Evolutionary conservation across 1,140 invertebrate species (phyloP).

Genomic region (Carcinoscorpius rotundicauda): DNA sequence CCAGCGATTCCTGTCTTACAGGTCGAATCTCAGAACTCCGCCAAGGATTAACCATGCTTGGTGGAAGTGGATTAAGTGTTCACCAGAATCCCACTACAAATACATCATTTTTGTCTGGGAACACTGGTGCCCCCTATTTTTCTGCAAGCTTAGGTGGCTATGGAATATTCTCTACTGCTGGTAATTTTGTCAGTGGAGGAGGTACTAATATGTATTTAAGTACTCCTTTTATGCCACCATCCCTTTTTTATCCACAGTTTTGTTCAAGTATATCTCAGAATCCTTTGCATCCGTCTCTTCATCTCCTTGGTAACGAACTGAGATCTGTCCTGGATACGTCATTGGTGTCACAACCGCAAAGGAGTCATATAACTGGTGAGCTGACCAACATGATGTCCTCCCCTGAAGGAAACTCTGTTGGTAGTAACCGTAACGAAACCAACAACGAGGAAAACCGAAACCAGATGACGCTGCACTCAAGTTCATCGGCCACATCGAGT

Average conservation of each 20-base stretch:
- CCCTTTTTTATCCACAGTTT: slow-evolving; percentile 60
- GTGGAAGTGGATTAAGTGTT: not conserved
- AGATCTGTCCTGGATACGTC: not conserved
- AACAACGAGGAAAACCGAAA: no score
- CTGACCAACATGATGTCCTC: no score
- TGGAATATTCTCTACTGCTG: slow-evolving; percentile 18
- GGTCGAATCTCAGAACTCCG: slow-evolving; percentile 28
- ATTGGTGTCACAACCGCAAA: no score
- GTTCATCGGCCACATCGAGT: no score
- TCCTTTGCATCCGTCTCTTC: slow-evolving; percentile 47
- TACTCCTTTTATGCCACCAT: slow-evolving; percentile 36
- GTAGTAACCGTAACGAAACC: no score
- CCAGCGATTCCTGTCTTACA: slow-evolving; percentile 16
- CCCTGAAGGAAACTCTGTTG: no score
- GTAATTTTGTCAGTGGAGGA: slow-evolving; percentile 6
- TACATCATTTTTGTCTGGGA: slow-evolving; percentile 14
- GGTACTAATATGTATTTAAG: slow-evolving; percentile 31
- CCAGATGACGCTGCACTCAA: no score
- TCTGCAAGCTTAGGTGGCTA: slow-evolving; percentile 16
- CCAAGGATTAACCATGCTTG: slow-evolving; percentile 21
- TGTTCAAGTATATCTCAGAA: slow-evolving; percentile 56
- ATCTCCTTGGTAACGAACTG: slow-evolving; percentile 42
- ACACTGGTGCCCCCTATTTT: slow-evolving; percentile 7
- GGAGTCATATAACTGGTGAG: no score
- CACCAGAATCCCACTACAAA: slow-evolving; percentile 22